phyloP scores from a whole-genome alignment of 92 coral and sea anemone species.

The Chrysogorgia sp. region DNA sequence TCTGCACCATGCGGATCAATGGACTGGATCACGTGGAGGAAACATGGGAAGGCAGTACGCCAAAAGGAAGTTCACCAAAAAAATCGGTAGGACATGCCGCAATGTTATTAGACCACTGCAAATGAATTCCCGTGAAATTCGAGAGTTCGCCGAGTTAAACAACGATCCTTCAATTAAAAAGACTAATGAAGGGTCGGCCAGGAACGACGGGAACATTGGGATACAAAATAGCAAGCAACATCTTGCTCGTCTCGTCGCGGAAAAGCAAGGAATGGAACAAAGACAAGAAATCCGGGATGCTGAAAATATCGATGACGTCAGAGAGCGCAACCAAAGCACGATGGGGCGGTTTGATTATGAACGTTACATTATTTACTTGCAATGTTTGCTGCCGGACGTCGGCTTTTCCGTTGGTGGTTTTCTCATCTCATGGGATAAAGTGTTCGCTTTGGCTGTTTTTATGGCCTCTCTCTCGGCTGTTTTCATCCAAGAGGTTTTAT shows the following conservation, averaged over 20 bases:
- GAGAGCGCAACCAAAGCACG: neutral
- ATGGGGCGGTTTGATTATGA: conserved; percentile 75
- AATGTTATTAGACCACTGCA: conserved; percentile 16
- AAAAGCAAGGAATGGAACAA: neutral
- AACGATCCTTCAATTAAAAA: no score
- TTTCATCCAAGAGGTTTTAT: conserved; percentile 86
- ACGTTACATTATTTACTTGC: conserved; percentile 86
- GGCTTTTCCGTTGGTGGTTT: conserved; percentile 94
- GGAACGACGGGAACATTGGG: neutral
- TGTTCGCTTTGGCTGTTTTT: conserved; percentile 75
- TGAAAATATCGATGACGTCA: neutral
- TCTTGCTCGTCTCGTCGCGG: neutral
- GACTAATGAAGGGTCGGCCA: neutral
- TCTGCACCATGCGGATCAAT: neutral
- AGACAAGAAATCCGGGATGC: conserved; percentile 24
- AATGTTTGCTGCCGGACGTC: conserved; percentile 76
- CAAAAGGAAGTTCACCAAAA: neutral
- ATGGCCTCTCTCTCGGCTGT: conserved; percentile 83
- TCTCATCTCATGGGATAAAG: conserved; percentile 90
- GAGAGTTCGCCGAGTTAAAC: no score
- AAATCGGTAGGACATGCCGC: neutral
- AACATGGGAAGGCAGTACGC: conserved; percentile 1
- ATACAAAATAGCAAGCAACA: neutral
- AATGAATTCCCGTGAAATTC: neutral
- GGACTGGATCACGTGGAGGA: neutral